A percentile compares a stretch with the other conserved stretches of the same genome.
phyloP scores from a whole-genome alignment of 2,797 vertebrate species.

The Graptemys geographica region DNA sequence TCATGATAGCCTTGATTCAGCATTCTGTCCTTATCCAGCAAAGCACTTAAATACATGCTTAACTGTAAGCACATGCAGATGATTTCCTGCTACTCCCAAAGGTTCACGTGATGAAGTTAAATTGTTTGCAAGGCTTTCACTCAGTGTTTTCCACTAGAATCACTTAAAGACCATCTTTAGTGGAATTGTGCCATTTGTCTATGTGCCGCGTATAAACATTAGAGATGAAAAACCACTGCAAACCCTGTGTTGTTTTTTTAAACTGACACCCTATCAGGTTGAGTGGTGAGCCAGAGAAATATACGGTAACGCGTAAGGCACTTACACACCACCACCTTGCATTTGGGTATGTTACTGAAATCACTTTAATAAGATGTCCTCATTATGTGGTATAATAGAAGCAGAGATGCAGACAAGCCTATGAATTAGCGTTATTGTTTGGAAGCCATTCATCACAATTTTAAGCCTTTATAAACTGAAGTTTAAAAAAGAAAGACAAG shows the following conservation, averaged over 20 bases:
- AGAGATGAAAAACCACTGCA: constrained; percentile 10
- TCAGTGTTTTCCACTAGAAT: constrained; percentile 23
- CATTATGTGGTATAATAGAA: constrained; percentile 3
- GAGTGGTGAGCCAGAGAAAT: constrained; percentile 19
- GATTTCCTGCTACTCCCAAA: constrained; percentile 40
- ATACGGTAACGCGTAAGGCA: neutral
- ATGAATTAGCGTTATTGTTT: constrained; percentile 43
- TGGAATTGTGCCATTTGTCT: neutral
- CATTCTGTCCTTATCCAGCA: constrained; percentile 17
- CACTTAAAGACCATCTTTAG: constrained; percentile 18
- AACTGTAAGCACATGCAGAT: constrained; percentile 51
- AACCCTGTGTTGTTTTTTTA: neutral
- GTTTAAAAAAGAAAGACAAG: constrained; percentile 45
- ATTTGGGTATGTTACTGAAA: constrained; percentile 26
- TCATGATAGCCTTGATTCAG: neutral
- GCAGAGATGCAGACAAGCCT: neutral
- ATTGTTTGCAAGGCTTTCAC: neutral
- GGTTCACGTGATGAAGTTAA: constrained; percentile 37
- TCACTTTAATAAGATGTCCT: constrained; percentile 32
- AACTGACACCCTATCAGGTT: neutral
- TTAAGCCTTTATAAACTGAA: constrained; percentile 5
- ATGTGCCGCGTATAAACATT: constrained; percentile 10
- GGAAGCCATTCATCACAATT: constrained; percentile 26
- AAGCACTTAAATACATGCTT: constrained; percentile 25
- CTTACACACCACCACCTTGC: neutral